Evolutionary conservation across 2,797 vertebrate species (phyloP), one percentile per base, ranked within the genome.

Genomic region (Brachymystax lenok): DNA sequence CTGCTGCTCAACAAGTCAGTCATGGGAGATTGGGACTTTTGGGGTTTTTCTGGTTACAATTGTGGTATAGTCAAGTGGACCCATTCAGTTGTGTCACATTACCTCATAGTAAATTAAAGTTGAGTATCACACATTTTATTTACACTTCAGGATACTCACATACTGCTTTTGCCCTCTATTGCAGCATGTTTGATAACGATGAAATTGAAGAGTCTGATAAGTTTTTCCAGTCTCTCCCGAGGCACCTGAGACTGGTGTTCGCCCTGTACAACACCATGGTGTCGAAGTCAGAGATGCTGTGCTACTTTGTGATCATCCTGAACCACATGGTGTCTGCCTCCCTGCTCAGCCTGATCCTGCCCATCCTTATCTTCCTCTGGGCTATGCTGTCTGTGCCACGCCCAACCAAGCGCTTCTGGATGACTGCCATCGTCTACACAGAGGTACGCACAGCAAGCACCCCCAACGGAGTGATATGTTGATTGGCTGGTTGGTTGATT

Each of bases 351-450:
- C 84, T 91, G 80, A 88, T 92, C 81, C 90, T 96, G 73, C 90
- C 94, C 1, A 85, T 95, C 77, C 91, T 94, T 68, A 91, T 94
- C 85, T 95, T 95, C 87, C 87, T 93, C 64, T 94, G 90, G 94
- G 94, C 92, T 77, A 94, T 94, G 94, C 84, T 95, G 77, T 95
- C 87, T 0, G 90, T 94, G 80, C 95, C 95, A 35, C 91, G 94
- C 77, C 93, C 94, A 13, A 92, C 84, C 79, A 94, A 95, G 73
- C 87, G 91, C 80, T 95, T 95, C 83, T 93, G 94, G 93, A 94
- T 94, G 94, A 92, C 92, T 0, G 94, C 93, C 0, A 95, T 95
- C 19, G 93, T 95, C 79, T 94, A 96, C 92, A 95, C 92, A 1
- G 95, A 96, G 92, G 95, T 95, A 64, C 27, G 24, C 13, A 30